Percentiles rank a stretch among this genome's conserved stretches.
Conservation (phyloP, 2,113 vertebrate genomes). For the Syngnathoides biaculeatus region DNA sequence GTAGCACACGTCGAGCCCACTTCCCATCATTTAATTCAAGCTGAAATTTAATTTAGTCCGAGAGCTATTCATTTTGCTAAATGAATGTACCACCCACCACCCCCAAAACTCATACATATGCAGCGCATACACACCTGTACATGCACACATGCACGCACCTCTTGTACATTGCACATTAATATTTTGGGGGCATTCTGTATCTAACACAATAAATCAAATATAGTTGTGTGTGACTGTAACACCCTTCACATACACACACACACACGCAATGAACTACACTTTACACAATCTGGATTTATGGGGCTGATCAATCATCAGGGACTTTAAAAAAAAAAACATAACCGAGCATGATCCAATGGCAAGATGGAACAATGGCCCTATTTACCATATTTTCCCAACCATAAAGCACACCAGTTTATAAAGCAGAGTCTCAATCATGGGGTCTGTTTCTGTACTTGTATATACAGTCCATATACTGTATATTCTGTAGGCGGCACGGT, state of each 20-base stretch:
- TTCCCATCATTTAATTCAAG: constrained; percentile 76
- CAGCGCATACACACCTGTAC: constrained; percentile 13
- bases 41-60: constrained; percentile 78
- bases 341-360: too few relatives aligned
- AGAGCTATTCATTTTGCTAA: constrained; percentile 79
- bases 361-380: too few relatives aligned
- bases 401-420: too few relatives aligned
- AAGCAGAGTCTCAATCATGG: too few relatives aligned
- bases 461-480: too few relatives aligned
- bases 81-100: constrained; percentile 60
- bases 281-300: too few relatives aligned
- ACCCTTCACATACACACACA: constrained; percentile 1
- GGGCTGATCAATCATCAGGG: too few relatives aligned
- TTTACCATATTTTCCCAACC: too few relatives aligned
- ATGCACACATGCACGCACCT: constrained; percentile 16
- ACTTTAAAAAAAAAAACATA: too few relatives aligned
- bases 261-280: too few relatives aligned
- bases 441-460: too few relatives aligned
- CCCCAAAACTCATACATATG: constrained; percentile 36
- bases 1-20: constrained; percentile 61
- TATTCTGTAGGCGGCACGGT: too few relatives aligned
- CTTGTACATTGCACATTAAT: constrained; percentile 2
- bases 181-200: constrained; percentile 22
- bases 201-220: constrained; percentile 23
- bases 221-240: constrained; percentile 13